These are phyloP conservation scores for Adineta ricciae DNA, from an alignment of 2,888 invertebrate species.

Conservation along the genomic window DNA sequence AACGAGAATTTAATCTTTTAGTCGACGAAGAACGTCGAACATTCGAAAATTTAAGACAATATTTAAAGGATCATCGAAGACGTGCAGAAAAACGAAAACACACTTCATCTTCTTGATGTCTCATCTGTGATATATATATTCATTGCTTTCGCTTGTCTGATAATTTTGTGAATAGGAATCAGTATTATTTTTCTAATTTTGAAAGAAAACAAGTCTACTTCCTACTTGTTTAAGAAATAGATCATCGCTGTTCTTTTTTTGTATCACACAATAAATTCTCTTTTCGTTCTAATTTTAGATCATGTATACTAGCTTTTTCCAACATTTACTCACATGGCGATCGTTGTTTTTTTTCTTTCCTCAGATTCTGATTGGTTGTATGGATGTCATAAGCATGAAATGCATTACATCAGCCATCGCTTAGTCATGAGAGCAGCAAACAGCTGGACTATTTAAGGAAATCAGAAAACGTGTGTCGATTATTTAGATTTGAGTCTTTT, in stretches of 20 bases:
- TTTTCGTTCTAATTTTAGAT: too few relatives aligned
- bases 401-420: not conserved
- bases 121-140: not conserved
- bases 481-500: not conserved
- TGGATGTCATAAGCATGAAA: not conserved
- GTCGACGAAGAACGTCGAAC: too few relatives aligned
- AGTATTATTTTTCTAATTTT: too few relatives aligned
- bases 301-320: too few relatives aligned
- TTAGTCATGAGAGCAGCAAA: not conserved
- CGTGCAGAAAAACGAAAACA: too few relatives aligned
- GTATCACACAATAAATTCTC: too few relatives aligned
- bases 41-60: too few relatives aligned
- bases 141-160: not conserved
- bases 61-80: too few relatives aligned
- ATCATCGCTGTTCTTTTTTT: too few relatives aligned
- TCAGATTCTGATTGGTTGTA: not conserved
- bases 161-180: not conserved
- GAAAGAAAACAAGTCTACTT: too few relatives aligned
- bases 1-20: too few relatives aligned
- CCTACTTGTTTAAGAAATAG: too few relatives aligned
- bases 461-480: not conserved
- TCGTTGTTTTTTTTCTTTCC: not conserved
- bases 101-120: not conserved
- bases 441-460: not conserved
- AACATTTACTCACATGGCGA: not conserved